A percentile compares a stretch with the other conserved stretches of the same genome.
These are phyloP conservation scores for Chrysochloris asiatica DNA, from an alignment of 2,113 vertebrate species.

Conservation along the genomic window DNA sequence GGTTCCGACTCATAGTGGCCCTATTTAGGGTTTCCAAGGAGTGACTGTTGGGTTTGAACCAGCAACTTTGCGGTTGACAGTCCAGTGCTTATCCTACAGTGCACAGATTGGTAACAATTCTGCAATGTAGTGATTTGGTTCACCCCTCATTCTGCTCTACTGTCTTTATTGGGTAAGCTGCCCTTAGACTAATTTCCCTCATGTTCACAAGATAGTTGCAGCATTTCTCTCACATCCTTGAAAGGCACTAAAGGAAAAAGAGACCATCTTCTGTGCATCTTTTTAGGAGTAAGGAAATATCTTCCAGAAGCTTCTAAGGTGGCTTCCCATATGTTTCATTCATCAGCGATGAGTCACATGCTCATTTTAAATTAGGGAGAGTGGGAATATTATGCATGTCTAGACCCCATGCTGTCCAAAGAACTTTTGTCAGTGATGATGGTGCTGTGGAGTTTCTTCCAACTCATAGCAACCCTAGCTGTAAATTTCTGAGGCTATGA, in stretches of 20 bases:
- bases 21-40: too few species aligned
- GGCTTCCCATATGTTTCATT: neutral
- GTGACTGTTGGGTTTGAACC: too few species aligned
- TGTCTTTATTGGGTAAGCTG: neutral
- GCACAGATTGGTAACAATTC: neutral
- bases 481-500: too few species aligned
- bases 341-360: neutral
- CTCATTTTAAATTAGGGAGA: neutral
- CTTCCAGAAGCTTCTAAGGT: conserved; percentile 27
- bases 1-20: too few species aligned
- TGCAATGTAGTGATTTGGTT: neutral
- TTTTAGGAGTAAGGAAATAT: conserved; percentile 5
- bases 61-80: too few species aligned
- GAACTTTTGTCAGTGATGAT: neutral
- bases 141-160: neutral
- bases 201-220: neutral
- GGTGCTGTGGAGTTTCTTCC: too few species aligned
- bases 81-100: too few species aligned
- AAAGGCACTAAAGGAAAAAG: neutral
- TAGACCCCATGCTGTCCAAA: neutral
- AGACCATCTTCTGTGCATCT: neutral
- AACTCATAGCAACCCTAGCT: too few species aligned
- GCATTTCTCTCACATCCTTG: neutral
- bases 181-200: neutral
- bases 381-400: neutral